Evolutionary conservation across 2,113 vertebrate species (phyloP).

Genomic region (Osmerus mordax): DNA sequence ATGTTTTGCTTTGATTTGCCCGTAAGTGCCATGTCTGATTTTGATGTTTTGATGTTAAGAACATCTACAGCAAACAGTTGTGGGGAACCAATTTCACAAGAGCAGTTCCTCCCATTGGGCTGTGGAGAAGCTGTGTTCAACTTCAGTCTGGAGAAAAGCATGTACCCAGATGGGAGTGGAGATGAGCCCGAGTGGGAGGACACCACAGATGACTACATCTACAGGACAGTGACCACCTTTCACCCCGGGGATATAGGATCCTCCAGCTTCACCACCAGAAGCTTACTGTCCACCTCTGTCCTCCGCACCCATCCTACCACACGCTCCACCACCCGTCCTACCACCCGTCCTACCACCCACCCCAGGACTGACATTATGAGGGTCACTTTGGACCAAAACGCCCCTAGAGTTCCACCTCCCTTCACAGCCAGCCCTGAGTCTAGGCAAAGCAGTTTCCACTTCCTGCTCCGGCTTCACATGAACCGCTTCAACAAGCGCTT

Average conservation of each 20-base stretch:
- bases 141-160: constrained; percentile 58
- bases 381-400: constrained; percentile 23
- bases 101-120: constrained; percentile 48
- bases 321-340: neutral
- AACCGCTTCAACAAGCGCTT: constrained; percentile 67
- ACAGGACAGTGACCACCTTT: constrained; percentile 9
- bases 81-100: constrained; percentile 52
- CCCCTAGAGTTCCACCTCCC: constrained; percentile 38
- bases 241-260: neutral
- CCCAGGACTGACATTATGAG: neutral
- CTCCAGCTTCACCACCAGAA: constrained; percentile 24
- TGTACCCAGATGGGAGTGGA: constrained; percentile 43
- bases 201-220: neutral
- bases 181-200: constrained; percentile 22
- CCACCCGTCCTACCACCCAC: too few relatives aligned
- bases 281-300: constrained; percentile 35
- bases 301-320: constrained; percentile 11
- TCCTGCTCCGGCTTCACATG: constrained; percentile 55
- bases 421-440: constrained; percentile 53
- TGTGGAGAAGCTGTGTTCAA: constrained; percentile 64
- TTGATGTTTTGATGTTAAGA: constrained; percentile 68
- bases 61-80: constrained; percentile 64
- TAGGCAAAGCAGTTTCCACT: constrained; percentile 56
- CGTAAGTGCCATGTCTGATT: constrained; percentile 50
- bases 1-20: constrained; percentile 18